These are phyloP conservation scores for Macrobrachium nipponense DNA, from an alignment of 1,140 invertebrate species.

Conservation along the genomic window DNA sequence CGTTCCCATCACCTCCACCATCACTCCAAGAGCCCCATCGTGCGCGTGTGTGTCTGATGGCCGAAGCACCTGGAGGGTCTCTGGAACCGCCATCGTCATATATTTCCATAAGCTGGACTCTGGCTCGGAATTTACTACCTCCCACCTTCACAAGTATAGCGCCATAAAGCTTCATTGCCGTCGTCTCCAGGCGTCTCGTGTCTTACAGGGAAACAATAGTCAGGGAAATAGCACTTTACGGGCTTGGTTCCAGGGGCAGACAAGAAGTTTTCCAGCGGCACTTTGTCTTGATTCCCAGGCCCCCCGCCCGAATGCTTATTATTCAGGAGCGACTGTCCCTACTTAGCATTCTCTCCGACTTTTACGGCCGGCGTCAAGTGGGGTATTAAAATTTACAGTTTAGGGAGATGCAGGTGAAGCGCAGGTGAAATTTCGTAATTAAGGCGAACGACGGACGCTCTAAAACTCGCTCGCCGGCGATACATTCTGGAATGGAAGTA, in stretches of 20 bases:
- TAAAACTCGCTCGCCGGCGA: too few relatives aligned
- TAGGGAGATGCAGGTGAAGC: constrained; percentile 10
- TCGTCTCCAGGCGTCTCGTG: constrained; percentile 39
- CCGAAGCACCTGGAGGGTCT: constrained; percentile 30
- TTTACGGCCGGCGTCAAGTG: constrained; percentile 53
- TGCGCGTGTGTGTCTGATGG: constrained; percentile 37
- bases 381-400: constrained; percentile 57
- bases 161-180: constrained; percentile 58
- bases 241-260: constrained; percentile 27
- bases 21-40: constrained; percentile 8
- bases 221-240: constrained; percentile 51
- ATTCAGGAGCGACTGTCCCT: constrained; percentile 47
- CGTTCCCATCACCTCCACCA: not conserved
- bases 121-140: constrained; percentile 37
- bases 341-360: constrained; percentile 53
- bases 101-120: constrained; percentile 60
- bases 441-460: too few relatives aligned
- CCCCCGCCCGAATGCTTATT: constrained; percentile 33
- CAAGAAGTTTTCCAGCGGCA: constrained; percentile 31
- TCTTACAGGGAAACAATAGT: constrained; percentile 55
- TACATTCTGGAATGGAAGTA: too few relatives aligned
- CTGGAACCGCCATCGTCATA: constrained; percentile 44
- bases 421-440: constrained; percentile 31
- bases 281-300: constrained; percentile 49
- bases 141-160: constrained; percentile 58